phyloP scores from a whole-genome alignment of 1,140 invertebrate genomes.

The Drosophila biarmipes region DNA sequence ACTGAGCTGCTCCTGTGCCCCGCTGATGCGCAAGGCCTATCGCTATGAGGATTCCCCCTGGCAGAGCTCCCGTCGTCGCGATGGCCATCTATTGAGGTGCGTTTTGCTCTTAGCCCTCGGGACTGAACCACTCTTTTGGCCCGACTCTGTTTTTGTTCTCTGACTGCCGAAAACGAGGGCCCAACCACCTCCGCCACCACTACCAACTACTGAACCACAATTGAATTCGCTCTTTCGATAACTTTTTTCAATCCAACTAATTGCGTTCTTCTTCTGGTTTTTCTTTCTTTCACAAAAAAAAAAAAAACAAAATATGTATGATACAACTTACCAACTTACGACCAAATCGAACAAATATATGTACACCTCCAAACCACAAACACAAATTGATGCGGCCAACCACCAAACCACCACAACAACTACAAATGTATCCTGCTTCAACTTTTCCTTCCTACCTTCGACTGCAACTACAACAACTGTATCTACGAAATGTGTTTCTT shows the following conservation, averaged over 20 bases:
- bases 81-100: slow-evolving; percentile 96
- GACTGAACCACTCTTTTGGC: slow-evolving; percentile 12
- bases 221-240: slow-evolving; percentile 74
- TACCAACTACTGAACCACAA: slow-evolving; percentile 51
- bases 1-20: slow-evolving; percentile 96
- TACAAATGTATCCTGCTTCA: slow-evolving; percentile 63
- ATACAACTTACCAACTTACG: slow-evolving; percentile 22
- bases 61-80: slow-evolving; percentile 93
- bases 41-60: slow-evolving; percentile 97
- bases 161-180: slow-evolving; percentile 43
- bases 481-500: slow-evolving; percentile 60
- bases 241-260: slow-evolving; percentile 72
- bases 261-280: slow-evolving; percentile 80
- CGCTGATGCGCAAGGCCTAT: slow-evolving; percentile 96
- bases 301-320: slow-evolving; percentile 26
- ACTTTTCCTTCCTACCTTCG: slow-evolving; percentile 58
- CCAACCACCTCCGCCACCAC: slow-evolving; percentile 14
- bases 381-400: slow-evolving; percentile 56
- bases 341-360: slow-evolving; percentile 40
- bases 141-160: slow-evolving; percentile 51
- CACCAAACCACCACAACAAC: slow-evolving; percentile 44
- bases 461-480: slow-evolving; percentile 48
- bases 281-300: slow-evolving; percentile 73
- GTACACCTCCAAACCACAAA: slow-evolving; percentile 50
- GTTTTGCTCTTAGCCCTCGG: slow-evolving; percentile 10